Evolutionary conservation across 2,888 invertebrate genomes (phyloP).

Genomic region (Tetanocera ferruginea): DNA sequence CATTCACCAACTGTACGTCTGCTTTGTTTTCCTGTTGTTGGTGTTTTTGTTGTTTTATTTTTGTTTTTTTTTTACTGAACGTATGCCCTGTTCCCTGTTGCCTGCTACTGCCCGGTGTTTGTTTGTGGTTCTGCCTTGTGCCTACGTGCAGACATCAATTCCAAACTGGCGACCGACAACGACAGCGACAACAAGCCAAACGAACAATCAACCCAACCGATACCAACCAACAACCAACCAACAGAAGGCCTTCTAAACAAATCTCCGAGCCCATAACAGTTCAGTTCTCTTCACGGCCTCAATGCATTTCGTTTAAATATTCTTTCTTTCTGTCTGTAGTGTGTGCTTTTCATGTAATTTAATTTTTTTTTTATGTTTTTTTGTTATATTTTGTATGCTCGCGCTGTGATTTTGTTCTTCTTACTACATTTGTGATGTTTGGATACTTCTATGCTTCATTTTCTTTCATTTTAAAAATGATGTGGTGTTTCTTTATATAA

Average conservation of each 20-base stretch:
- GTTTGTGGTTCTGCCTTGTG: constrained; percentile 43
- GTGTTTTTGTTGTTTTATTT: constrained; percentile 8
- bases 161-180: constrained; percentile 34
- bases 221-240: constrained; percentile 30
- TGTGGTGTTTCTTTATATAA: constrained; percentile 16
- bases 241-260: constrained; percentile 46
- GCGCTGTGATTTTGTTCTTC: constrained; percentile 37
- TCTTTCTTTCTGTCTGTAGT: constrained; percentile 34
- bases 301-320: constrained; percentile 44
- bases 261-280: constrained; percentile 42
- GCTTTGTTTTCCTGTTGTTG: constrained; percentile 30
- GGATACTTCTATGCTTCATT: constrained; percentile 11
- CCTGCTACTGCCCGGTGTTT: constrained; percentile 33
- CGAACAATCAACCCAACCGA: constrained; percentile 35
- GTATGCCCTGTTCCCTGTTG: constrained; percentile 17
- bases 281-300: constrained; percentile 43
- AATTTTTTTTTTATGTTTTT: constrained; percentile 25
- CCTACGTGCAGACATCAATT: constrained; percentile 60
- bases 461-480: constrained; percentile 12
- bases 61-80: not conserved
- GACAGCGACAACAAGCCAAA: constrained; percentile 57
- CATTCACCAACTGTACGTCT: constrained; percentile 36
- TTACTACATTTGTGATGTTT: constrained; percentile 21
- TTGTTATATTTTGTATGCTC: constrained; percentile 20
- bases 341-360: constrained; percentile 36